Percentiles rank a stretch among this genome's conserved stretches.
These are phyloP conservation scores for Melanerpes aurifrons DNA, from an alignment of 2,113 vertebrate genomes.

Conservation along the genomic window DNA sequence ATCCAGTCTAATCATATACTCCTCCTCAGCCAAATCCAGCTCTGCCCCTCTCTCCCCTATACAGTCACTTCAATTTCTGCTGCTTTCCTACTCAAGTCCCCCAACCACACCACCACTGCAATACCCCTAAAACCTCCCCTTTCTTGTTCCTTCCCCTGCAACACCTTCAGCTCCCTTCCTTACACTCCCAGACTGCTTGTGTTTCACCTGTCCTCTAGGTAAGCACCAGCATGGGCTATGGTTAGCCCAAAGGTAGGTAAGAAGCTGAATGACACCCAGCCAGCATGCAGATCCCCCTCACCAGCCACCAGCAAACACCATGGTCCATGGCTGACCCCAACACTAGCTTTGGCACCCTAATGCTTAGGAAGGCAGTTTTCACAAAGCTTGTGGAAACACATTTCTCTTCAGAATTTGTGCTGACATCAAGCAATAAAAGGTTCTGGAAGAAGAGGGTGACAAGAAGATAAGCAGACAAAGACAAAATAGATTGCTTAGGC, in stretches of 20 bases:
- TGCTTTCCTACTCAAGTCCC: not conserved
- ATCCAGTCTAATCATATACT: not conserved
- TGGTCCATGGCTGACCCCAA: rapidly evolving
- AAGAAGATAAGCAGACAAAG: not conserved
- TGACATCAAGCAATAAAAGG: not conserved
- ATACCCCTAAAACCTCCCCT: not conserved
- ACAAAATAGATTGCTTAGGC: not conserved
- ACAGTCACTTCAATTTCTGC: not conserved
- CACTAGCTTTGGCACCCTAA: not conserved
- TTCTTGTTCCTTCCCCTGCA: not conserved
- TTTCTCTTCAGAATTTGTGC: not conserved
- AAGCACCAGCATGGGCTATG: not conserved
- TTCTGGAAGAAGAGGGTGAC: not conserved
- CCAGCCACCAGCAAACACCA: not conserved
- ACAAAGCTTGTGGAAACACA: not conserved
- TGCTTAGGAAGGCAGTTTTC: not conserved
- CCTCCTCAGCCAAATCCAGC: not conserved
- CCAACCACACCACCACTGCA: not conserved
- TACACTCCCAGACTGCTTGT: not conserved
- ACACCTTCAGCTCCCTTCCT: not conserved
- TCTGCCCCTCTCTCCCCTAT: not conserved
- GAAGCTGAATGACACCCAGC: not conserved
- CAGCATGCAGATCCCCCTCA: not conserved
- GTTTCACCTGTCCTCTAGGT: not conserved
- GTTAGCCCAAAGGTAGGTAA: not conserved